Evolutionary conservation across 2,113 vertebrate species (phyloP).

Genomic region (Suricata suricatta): DNA sequence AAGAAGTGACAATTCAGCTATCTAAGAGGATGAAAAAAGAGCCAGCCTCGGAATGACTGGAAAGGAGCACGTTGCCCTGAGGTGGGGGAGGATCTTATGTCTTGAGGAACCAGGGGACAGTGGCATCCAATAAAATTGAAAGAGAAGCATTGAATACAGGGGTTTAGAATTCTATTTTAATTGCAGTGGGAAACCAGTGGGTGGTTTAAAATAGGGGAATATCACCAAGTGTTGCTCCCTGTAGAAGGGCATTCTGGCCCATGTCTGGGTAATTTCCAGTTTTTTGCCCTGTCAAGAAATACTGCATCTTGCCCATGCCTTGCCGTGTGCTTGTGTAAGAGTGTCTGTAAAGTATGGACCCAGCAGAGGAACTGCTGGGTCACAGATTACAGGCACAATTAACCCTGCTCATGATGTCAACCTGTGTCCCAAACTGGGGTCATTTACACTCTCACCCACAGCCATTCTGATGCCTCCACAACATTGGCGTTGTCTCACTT

Average conservation of each 20-base stretch:
- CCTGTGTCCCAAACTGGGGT: background rate
- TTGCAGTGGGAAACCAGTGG: background rate
- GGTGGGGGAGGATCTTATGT: background rate
- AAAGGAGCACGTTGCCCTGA: background rate
- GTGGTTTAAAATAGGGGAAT: background rate
- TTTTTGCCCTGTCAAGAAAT: background rate
- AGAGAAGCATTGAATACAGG: background rate
- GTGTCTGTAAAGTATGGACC: background rate
- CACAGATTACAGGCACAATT: background rate
- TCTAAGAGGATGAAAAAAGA: background rate
- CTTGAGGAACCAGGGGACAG: background rate
- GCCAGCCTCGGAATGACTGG: background rate
- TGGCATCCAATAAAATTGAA: background rate
- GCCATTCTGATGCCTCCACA: background rate
- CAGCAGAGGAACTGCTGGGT: background rate
- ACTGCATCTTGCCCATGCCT: background rate
- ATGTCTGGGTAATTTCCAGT: background rate
- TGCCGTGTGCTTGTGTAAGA: background rate
- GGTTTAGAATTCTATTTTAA: background rate
- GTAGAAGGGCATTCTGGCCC: background rate
- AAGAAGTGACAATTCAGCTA: background rate
- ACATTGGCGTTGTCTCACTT: background rate
- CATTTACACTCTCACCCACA: background rate
- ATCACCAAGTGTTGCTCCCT: background rate
- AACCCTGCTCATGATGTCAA: background rate